phyloP scores from a whole-genome alignment of 2,113 vertebrate species.

The Nibea albiflora region DNA sequence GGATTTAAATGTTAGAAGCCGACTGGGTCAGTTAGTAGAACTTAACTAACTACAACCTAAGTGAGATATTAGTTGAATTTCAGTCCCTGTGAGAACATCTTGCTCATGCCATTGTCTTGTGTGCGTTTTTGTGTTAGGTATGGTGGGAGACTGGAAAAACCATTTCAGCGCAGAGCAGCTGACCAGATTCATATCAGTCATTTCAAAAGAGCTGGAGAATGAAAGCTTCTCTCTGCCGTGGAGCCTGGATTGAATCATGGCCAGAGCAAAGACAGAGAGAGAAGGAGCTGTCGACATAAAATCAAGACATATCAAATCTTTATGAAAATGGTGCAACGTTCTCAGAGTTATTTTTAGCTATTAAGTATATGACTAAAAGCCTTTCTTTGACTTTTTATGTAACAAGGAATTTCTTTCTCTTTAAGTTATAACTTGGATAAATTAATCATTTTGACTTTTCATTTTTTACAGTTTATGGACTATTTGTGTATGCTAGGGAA shows the following conservation, averaged over 20 bases:
- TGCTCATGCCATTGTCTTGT: neutral
- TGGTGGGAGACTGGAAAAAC: constrained; percentile 86
- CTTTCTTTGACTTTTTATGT: neutral
- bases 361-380: neutral
- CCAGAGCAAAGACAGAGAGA: neutral
- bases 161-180: constrained; percentile 83
- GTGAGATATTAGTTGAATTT: neutral
- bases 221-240: constrained; percentile 76
- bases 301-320: neutral
- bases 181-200: constrained; percentile 74
- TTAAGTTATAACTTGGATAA: neutral
- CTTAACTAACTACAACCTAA: too few species aligned
- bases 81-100: neutral
- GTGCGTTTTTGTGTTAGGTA: constrained; percentile 74
- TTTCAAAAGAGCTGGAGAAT: constrained; percentile 79
- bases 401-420: neutral
- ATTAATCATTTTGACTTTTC: too few species aligned
- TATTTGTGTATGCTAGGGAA: too few species aligned
- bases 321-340: neutral
- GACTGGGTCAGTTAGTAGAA: neutral
- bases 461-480: too few species aligned
- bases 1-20: neutral
- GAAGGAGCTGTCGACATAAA: neutral
- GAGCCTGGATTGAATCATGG: constrained; percentile 61
- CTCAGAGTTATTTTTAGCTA: neutral